A percentile compares a stretch with the other conserved stretches of the same genome.
These are phyloP conservation scores for Silurus asotus DNA, from an alignment of 2,113 vertebrate species.

Conservation along the genomic window DNA sequence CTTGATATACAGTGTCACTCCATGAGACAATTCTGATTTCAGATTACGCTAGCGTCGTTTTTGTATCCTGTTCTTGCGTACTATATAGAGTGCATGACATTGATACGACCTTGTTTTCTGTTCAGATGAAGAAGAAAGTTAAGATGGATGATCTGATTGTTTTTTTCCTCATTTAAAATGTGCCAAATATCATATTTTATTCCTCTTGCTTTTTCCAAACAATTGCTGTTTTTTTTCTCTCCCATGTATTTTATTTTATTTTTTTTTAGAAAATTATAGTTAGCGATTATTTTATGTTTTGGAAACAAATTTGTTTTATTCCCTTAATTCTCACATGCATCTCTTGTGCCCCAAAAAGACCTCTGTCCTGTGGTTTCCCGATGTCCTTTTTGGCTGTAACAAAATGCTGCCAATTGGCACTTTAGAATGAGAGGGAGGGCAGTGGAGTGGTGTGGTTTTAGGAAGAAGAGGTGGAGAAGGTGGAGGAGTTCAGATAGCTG, in stretches of 20 bases:
- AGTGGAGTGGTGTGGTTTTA: too few species aligned
- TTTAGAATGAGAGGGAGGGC: too few species aligned
- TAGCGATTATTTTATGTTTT: neutral
- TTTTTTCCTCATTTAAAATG: too few species aligned
- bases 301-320: neutral
- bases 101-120: constrained; percentile 15
- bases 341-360: too few species aligned
- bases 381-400: too few species aligned
- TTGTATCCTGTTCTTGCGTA: neutral
- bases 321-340: neutral
- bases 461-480: too few species aligned
- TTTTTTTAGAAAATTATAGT: neutral
- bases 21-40: neutral
- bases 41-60: neutral
- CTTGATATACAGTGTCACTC: neutral
- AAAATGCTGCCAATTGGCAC: too few species aligned
- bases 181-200: neutral
- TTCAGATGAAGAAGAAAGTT: constrained; percentile 1
- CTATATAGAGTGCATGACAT: neutral
- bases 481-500: too few species aligned
- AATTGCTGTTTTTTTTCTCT: neutral
- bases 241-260: neutral
- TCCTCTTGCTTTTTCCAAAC: neutral
- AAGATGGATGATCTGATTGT: neutral
- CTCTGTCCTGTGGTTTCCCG: too few species aligned